A percentile compares a stretch with the other conserved stretches of the same genome.
phyloP scores from a whole-genome alignment of 2,113 vertebrate genomes.

The Cacatua alba region DNA sequence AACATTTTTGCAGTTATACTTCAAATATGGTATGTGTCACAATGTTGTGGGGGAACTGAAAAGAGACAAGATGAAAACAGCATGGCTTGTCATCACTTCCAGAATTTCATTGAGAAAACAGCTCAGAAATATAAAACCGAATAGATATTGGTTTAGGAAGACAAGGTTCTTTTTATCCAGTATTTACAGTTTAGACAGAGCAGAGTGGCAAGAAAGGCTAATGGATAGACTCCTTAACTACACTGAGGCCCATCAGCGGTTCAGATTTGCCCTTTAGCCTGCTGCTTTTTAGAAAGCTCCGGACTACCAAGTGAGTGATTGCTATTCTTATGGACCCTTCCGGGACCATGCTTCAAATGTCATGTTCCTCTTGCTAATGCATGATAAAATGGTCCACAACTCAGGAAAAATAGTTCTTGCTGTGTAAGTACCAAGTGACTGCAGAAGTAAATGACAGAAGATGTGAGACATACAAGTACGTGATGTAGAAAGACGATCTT shows the following conservation, averaged over 20 bases:
- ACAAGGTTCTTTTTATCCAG: not conserved
- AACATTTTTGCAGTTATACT: not conserved
- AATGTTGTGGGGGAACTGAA: not conserved
- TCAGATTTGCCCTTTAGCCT: not conserved
- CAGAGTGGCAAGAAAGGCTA: not conserved
- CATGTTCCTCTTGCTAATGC: not conserved
- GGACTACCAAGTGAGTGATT: not conserved
- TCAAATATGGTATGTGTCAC: not conserved
- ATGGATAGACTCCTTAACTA: not conserved
- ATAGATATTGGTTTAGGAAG: not conserved
- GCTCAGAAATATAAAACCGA: not conserved
- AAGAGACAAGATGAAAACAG: not conserved
- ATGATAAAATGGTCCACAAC: not conserved
- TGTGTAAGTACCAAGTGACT: not conserved
- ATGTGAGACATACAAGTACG: not conserved
- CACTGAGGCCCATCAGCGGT: not conserved
- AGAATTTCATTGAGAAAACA: conserved; percentile 1
- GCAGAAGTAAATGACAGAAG: not conserved
- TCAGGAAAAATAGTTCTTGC: not conserved
- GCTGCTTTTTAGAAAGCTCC: not conserved
- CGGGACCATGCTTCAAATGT: not conserved
- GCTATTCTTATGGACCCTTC: not conserved
- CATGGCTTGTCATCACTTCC: not conserved
- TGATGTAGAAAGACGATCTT: not conserved
- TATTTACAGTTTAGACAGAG: not conserved